A percentile compares a stretch with the other conserved stretches of the same genome.
Evolutionary conservation across 2,888 invertebrate genomes (phyloP).

Genomic region (Acronicta psi): DNA sequence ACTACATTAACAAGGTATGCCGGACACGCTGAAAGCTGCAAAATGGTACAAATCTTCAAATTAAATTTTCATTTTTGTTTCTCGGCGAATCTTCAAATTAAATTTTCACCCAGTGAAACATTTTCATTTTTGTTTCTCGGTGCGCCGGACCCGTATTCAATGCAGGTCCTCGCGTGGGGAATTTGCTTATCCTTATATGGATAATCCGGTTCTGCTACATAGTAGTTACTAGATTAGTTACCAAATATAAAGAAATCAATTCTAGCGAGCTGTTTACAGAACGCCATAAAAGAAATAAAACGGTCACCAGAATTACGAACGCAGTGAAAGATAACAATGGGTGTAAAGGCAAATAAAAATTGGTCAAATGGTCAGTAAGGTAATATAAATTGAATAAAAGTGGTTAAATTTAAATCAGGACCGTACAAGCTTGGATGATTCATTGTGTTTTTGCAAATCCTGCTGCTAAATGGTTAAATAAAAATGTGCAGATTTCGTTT

Average conservation of each 20-base stretch:
- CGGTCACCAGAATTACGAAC: slow-evolving; percentile 35
- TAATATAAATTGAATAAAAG: slow-evolving; percentile 47
- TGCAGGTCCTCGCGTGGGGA: too few species aligned
- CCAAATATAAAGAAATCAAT: slow-evolving; percentile 30
- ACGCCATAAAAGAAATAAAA: slow-evolving; percentile 40
- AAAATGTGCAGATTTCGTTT: slow-evolving; percentile 22
- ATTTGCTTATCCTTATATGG: too few species aligned
- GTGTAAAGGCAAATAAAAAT: slow-evolving; percentile 52
- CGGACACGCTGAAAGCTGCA: too few species aligned
- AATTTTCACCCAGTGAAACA: too few species aligned
- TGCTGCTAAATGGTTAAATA: slow-evolving; percentile 56
- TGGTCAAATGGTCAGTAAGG: slow-evolving; percentile 37
- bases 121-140: too few species aligned
- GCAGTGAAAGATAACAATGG: slow-evolving; percentile 31
- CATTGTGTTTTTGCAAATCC: slow-evolving; percentile 38
- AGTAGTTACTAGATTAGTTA: slow-evolving; percentile 2
- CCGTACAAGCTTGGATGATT: slow-evolving; percentile 56
- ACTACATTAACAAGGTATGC: too few species aligned
- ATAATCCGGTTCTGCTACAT: too few species aligned
- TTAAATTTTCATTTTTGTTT: too few species aligned
- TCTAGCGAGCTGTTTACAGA: slow-evolving; percentile 18
- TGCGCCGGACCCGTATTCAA: too few species aligned
- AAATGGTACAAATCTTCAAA: too few species aligned
- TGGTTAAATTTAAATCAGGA: slow-evolving; percentile 62
- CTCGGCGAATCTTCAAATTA: too few species aligned